Evolutionary conservation across 2,888 invertebrate genomes (phyloP).

Genomic region (Lepidocyrtoides sp.): DNA sequence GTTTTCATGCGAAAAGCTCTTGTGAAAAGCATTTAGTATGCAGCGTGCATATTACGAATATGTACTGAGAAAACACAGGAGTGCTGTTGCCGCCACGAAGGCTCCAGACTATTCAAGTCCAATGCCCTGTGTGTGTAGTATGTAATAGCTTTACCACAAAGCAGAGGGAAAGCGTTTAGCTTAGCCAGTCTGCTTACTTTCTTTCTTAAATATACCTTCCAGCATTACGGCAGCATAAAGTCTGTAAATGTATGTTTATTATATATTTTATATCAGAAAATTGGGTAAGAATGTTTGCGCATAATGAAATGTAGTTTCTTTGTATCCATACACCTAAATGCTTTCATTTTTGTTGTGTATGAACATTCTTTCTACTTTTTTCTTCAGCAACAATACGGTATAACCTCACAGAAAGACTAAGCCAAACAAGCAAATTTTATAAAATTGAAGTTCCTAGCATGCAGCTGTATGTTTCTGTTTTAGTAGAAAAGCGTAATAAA

Average conservation of each 20-base stretch:
- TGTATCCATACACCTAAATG: not conserved
- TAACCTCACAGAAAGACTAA: constrained; percentile 4
- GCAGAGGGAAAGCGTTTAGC: no score
- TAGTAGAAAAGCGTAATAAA: not conserved
- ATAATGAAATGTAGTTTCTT: not conserved
- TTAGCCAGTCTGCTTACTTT: not conserved
- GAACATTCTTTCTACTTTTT: not conserved
- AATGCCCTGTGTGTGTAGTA: constrained; percentile 29
- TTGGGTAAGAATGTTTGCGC: constrained; percentile 18
- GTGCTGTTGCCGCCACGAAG: constrained; percentile 35
- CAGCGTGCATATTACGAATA: constrained; percentile 61
- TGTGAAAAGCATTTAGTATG: constrained; percentile 64
- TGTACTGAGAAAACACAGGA: constrained; percentile 6
- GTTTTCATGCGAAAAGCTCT: constrained; percentile 38
- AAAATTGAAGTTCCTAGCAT: constrained; percentile 25
- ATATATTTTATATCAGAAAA: constrained; percentile 29
- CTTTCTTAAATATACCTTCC: not conserved
- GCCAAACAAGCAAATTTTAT: constrained; percentile 44
- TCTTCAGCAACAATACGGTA: not conserved
- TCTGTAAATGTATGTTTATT: no score
- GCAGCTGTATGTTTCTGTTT: not conserved
- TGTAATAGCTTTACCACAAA: not conserved
- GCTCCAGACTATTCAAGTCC: constrained; percentile 30
- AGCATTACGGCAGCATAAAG: no score
- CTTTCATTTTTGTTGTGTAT: constrained; percentile 4